phyloP scores from a whole-genome alignment of 2,888 invertebrate species.

The Nemapogon koenigi region DNA sequence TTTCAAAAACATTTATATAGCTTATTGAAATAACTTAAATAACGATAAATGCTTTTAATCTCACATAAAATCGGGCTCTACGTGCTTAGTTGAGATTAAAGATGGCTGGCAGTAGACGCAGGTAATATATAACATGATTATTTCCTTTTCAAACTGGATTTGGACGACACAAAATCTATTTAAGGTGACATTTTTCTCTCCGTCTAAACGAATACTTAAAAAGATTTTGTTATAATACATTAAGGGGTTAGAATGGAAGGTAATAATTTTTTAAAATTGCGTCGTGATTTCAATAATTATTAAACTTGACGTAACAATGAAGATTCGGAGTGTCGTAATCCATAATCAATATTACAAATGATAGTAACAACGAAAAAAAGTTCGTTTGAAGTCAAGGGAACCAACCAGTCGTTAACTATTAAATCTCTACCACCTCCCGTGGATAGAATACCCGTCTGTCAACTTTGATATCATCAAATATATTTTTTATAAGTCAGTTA shows the following conservation, averaged over 20 bases:
- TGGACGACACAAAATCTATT: conserved; percentile 23
- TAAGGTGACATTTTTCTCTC: conserved; percentile 29
- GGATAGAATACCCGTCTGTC: conserved; percentile 7
- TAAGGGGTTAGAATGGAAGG: conserved; percentile 4
- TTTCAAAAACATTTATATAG: conserved; percentile 34
- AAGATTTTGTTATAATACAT: conserved; percentile 5
- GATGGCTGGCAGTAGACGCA: conserved; percentile 30
- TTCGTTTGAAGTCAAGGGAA: no score
- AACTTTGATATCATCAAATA: conserved; percentile 8
- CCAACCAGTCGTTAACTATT: conserved; percentile 6
- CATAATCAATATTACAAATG: no score
- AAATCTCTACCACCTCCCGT: conserved; percentile 5
- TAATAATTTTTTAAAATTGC: no score
- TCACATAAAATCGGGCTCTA: conserved; percentile 48
- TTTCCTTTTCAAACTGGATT: conserved; percentile 49
- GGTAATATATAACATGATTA: conserved; percentile 61
- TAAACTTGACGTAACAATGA: no score
- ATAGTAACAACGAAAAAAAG: no score
- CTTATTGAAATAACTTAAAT: conserved; percentile 38
- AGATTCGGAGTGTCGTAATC: no score
- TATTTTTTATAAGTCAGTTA: no score
- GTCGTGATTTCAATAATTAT: no score
- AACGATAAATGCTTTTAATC: conserved; percentile 51
- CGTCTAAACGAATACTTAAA: conserved; percentile 2
- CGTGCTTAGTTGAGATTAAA: conserved; percentile 55